Evolutionary conservation across 2,797 vertebrate species (phyloP).

Genomic region (Iguana delicatissima): DNA sequence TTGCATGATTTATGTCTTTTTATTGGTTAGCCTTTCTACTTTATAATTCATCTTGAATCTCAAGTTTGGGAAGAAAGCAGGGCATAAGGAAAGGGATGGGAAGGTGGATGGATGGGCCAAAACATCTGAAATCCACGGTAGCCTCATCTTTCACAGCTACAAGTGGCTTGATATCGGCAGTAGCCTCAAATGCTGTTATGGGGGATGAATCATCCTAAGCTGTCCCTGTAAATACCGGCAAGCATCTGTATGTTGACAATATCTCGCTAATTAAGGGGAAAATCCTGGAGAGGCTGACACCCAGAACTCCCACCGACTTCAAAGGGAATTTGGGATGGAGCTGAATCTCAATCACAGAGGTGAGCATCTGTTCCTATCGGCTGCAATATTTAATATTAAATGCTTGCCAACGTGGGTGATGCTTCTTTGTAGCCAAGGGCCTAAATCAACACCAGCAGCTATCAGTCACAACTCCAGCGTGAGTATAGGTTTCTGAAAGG

Average conservation of each 20-base stretch:
- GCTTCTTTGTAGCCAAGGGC: not conserved
- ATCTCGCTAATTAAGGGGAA: slow-evolving; percentile 65
- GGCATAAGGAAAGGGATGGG: too few species aligned
- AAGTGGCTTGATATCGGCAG: slow-evolving; percentile 44
- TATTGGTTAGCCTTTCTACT: too few species aligned
- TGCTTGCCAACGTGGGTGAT: not conserved
- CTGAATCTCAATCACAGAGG: slow-evolving; percentile 43
- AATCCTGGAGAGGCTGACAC: slow-evolving; percentile 63
- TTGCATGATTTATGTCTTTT: too few species aligned
- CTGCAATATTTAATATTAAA: not conserved
- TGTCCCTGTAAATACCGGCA: slow-evolving; percentile 77
- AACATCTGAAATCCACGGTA: not conserved
- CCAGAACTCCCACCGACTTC: slow-evolving; percentile 64
- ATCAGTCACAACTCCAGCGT: not conserved
- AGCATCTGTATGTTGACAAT: slow-evolving; percentile 77
- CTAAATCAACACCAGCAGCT: not conserved
- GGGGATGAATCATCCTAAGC: slow-evolving; percentile 72
- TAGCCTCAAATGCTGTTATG: slow-evolving; percentile 42
- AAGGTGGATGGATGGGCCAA: too few species aligned
- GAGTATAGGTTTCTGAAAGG: accelerated
- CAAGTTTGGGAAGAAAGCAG: too few species aligned
- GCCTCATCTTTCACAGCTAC: not conserved
- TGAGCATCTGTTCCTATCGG: slow-evolving; percentile 25
- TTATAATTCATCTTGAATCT: too few species aligned
- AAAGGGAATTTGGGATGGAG: slow-evolving; percentile 57